Conservation (phyloP, 2,888 invertebrate species). For the Acrobasis repandana region DNA sequence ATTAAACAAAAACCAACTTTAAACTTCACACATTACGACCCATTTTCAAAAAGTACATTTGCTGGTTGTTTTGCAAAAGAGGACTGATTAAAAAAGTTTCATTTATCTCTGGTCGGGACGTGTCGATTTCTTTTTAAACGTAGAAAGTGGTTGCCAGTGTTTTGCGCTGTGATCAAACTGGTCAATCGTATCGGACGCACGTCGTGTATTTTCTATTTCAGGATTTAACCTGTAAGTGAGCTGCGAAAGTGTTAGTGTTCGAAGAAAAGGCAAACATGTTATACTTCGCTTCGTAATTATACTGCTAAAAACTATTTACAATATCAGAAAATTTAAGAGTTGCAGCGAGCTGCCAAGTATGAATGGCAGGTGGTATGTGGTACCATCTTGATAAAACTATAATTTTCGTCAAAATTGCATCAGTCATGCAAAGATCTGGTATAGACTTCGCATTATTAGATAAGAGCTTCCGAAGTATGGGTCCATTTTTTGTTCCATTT, state of each 20-base stretch:
- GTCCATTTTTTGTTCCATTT: no score
- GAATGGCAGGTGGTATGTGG: no score
- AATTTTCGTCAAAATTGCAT: no score
- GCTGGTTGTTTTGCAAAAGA: constrained; percentile 27
- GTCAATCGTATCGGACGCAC: constrained; percentile 18
- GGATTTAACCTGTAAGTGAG: constrained; percentile 5
- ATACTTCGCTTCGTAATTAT: neutral
- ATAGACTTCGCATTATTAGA: no score
- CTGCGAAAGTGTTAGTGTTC: neutral
- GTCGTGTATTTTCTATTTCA: constrained; percentile 15
- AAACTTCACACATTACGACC: constrained; percentile 22
- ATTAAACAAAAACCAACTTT: constrained; percentile 37
- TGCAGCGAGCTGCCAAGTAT: no score
- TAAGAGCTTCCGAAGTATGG: no score
- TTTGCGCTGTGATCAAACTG: constrained; percentile 23
- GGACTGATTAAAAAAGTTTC: constrained; percentile 26
- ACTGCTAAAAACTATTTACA: neutral
- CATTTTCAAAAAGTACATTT: neutral
- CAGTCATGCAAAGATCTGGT: no score
- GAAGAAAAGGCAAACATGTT: neutral
- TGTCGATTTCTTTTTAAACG: constrained; percentile 40
- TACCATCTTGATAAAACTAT: no score
- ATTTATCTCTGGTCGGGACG: constrained; percentile 13
- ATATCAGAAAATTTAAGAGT: neutral
- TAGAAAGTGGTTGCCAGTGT: constrained; percentile 32